Conservation (phyloP, 2,888 invertebrate genomes). For the Pegoplata infirma region DNA sequence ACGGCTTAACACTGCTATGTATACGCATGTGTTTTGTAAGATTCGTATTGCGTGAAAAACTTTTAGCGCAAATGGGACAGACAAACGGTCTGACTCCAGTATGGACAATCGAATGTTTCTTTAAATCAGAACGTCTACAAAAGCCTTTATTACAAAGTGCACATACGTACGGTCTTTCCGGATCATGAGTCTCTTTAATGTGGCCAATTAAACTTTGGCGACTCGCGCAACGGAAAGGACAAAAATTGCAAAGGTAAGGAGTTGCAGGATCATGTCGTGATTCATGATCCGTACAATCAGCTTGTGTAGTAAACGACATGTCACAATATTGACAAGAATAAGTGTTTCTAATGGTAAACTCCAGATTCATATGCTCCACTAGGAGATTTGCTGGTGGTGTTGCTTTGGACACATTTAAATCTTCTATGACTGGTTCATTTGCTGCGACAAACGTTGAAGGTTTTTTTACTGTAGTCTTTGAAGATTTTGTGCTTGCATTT, state of each 20-base stretch:
- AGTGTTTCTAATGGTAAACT: constrained; percentile 79
- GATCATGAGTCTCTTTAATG: constrained; percentile 83
- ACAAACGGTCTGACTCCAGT: constrained; percentile 87
- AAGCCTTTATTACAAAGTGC: constrained; percentile 85
- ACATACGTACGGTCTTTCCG: constrained; percentile 85
- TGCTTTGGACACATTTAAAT: constrained; percentile 30
- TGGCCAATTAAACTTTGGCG: constrained; percentile 80
- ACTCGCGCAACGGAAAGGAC: constrained; percentile 69
- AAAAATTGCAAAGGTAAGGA: constrained; percentile 74
- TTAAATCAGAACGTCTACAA: constrained; percentile 84
- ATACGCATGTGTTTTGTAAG: constrained; percentile 86
- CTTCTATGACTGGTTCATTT: constrained; percentile 1
- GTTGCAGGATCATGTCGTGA: constrained; percentile 81
- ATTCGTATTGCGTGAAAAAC: constrained; percentile 88
- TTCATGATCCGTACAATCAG: constrained; percentile 83
- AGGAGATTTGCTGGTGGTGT: constrained; percentile 9
- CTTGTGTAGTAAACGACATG: constrained; percentile 84
- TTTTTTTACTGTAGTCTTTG: constrained; percentile 2
- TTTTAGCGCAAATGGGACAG: constrained; percentile 85
- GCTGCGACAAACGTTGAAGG: background rate
- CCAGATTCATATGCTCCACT: constrained; percentile 56
- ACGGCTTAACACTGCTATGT: constrained; percentile 85
- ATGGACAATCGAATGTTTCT: constrained; percentile 87
- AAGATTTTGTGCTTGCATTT: background rate
- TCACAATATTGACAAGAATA: constrained; percentile 86